These are phyloP conservation scores for Stenchaetothrips biformis DNA, from an alignment of 2,888 invertebrate genomes.

Conservation along the genomic window DNA sequence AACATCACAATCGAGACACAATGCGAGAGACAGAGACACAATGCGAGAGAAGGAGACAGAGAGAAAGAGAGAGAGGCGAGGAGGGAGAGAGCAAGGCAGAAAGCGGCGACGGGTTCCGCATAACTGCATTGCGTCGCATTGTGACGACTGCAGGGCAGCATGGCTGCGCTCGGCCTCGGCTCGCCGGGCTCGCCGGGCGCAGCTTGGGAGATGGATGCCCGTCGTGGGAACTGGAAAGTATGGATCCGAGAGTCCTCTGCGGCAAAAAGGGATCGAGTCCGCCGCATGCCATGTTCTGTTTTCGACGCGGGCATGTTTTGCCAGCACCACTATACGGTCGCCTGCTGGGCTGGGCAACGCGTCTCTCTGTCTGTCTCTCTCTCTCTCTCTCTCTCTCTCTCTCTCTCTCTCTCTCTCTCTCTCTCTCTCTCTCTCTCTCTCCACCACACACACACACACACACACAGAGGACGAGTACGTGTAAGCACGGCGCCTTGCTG, in stretches of 20 bases:
- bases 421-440: too few relatives aligned
- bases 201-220: neutral
- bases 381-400: too few relatives aligned
- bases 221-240: neutral
- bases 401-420: too few relatives aligned
- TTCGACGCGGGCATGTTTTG: too few relatives aligned
- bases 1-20: too few relatives aligned
- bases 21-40: too few relatives aligned
- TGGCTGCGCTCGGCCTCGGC: neutral
- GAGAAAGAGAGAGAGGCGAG: neutral
- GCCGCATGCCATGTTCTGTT: too few relatives aligned
- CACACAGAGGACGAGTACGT: neutral
- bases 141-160: neutral
- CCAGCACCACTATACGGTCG: too few relatives aligned
- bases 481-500: neutral
- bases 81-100: neutral
- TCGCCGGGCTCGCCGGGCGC: neutral
- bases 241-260: too few relatives aligned
- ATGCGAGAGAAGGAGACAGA: neutral
- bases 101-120: neutral
- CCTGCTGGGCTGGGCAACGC: too few relatives aligned
- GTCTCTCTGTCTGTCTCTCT: neutral
- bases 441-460: neutral
- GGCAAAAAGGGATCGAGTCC: too few relatives aligned
- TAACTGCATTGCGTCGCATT: neutral